Percentiles rank a stretch among this genome's conserved stretches.
Conservation (phyloP, 2,888 invertebrate species). For the Ophioninae sp. region DNA sequence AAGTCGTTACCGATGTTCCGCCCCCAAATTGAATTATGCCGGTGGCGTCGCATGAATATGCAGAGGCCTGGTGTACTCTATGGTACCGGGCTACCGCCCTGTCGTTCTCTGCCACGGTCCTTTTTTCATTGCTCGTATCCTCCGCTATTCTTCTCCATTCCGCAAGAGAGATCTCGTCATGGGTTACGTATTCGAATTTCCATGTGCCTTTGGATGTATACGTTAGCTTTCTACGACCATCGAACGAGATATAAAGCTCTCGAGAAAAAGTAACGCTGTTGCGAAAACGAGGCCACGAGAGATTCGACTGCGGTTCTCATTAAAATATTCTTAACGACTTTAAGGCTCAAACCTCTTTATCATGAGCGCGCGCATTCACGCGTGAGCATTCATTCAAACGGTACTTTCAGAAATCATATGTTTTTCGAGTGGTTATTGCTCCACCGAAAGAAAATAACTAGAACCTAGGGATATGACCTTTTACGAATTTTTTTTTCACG, state of each 20-base stretch:
- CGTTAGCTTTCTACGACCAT: slow-evolving; percentile 17
- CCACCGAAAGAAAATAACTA: too few species aligned
- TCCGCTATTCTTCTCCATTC: slow-evolving; percentile 1
- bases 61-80: slow-evolving; percentile 51
- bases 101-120: slow-evolving; percentile 4
- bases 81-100: slow-evolving; percentile 1
- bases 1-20: slow-evolving; percentile 68
- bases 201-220: slow-evolving; percentile 15
- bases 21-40: slow-evolving; percentile 68
- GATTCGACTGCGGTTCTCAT: slow-evolving; percentile 60
- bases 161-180: not conserved
- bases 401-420: too few species aligned
- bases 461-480: too few species aligned
- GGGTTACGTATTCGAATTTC: not conserved
- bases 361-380: not conserved
- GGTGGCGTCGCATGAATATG: slow-evolving; percentile 66
- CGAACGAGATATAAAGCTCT: slow-evolving; percentile 18
- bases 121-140: slow-evolving; percentile 6
- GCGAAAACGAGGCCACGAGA: slow-evolving; percentile 37
- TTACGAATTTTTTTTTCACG: too few species aligned
- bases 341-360: slow-evolving; percentile 40
- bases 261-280: slow-evolving; percentile 12
- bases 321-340: slow-evolving; percentile 66
- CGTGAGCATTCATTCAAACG: too few species aligned
- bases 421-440: too few species aligned